phyloP scores from a whole-genome alignment of 1,140 invertebrate species.

The Drosophila subobscura region DNA sequence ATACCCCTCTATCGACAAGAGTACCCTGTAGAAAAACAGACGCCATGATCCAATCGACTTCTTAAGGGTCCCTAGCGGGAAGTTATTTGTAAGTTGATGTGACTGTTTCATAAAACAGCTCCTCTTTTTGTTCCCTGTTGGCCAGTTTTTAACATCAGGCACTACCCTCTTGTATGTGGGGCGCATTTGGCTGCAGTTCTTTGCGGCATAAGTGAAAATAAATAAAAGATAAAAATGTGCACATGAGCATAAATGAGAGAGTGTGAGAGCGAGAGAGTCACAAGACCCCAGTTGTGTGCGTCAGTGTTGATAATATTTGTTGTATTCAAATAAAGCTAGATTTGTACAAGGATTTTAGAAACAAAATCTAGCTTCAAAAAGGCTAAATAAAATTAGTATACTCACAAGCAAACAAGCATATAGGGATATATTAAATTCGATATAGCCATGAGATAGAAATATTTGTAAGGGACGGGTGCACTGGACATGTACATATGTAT shows the following conservation, averaged over 20 bases:
- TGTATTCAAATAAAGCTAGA: too few relatives aligned
- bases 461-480: too few relatives aligned
- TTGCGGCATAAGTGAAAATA: constrained; percentile 77
- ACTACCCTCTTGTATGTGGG: constrained; percentile 15
- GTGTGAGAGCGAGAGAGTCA: constrained; percentile 5
- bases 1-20: neutral
- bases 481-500: too few relatives aligned
- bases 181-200: constrained; percentile 57
- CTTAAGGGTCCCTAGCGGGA: constrained; percentile 6
- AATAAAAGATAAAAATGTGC: constrained; percentile 72
- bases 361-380: too few relatives aligned
- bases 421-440: too few relatives aligned
- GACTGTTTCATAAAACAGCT: constrained; percentile 11
- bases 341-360: too few relatives aligned
- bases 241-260: constrained; percentile 28
- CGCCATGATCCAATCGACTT: constrained; percentile 31
- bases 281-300: neutral
- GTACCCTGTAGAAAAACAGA: constrained; percentile 22
- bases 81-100: constrained; percentile 17
- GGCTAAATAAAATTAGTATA: too few relatives aligned
- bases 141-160: neutral
- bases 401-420: too few relatives aligned
- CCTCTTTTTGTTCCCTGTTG: too few relatives aligned
- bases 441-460: too few relatives aligned
- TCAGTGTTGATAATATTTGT: too few relatives aligned